A percentile compares a stretch with the other conserved stretches of the same genome.
These are phyloP conservation scores for Pogonognathellus flavescens DNA, from an alignment of 1,140 invertebrate species.

Conservation along the genomic window DNA sequence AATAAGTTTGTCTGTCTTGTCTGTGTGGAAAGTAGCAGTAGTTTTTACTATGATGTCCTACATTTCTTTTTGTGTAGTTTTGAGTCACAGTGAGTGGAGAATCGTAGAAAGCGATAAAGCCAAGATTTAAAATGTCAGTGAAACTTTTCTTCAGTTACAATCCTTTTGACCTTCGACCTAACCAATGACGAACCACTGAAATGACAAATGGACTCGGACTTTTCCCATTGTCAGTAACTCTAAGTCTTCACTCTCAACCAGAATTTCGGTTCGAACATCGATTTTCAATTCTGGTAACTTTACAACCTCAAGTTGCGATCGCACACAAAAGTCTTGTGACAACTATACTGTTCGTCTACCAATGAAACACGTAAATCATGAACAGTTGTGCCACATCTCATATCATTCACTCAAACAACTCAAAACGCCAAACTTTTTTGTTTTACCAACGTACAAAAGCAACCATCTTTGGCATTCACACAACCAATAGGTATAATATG, in stretches of 20 bases:
- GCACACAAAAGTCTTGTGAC: no score
- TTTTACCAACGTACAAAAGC: no score
- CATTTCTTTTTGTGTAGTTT: neutral
- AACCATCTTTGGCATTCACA: neutral
- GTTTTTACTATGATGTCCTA: neutral
- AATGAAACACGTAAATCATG: no score
- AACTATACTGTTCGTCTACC: no score
- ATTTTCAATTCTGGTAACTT: slow-evolving; percentile 30
- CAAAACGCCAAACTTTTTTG: no score
- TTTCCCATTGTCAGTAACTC: neutral
- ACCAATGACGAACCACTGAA: slow-evolving; percentile 22
- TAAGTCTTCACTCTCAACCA: neutral
- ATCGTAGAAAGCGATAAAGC: slow-evolving; percentile 21
- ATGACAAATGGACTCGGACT: slow-evolving; percentile 27
- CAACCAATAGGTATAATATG: neutral
- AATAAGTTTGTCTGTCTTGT: neutral
- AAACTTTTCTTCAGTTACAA: neutral
- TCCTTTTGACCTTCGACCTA: slow-evolving; percentile 31
- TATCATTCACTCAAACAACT: no score
- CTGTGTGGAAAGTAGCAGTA: neutral
- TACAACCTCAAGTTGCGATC: neutral
- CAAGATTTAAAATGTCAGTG: slow-evolving; percentile 33
- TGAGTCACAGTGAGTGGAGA: neutral
- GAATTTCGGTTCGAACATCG: slow-evolving; percentile 31
- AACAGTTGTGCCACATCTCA: no score